Evolutionary conservation across 2,113 vertebrate species (phyloP), one percentile per base, ranked within the genome.

Genomic region (Neogale vison): DNA sequence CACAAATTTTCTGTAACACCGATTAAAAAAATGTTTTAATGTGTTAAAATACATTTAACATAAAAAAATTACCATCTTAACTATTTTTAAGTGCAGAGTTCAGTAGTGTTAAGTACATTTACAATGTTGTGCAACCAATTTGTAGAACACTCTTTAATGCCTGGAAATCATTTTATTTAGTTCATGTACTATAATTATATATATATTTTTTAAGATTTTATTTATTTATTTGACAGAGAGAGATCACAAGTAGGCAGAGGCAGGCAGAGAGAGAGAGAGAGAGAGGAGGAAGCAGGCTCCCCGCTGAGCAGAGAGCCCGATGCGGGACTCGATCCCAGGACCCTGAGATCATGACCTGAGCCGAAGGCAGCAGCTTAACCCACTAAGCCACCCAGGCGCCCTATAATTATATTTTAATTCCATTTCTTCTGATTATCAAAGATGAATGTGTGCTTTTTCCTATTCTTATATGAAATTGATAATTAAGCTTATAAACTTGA

Each of bases 401-500:
- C 10, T 69, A 23, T 65, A 74, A 55, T 57, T 74, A 31, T 23
- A 83, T 52, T 88, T 87, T 80, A 63, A 93, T 83, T 71, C n/a
- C 7, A 94, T 59, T 57, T 65, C 13, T 55, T 87, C 63, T 92
- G 26, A 72, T 72, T 88, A 72, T 88, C 29, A 89, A 93, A 52
- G 34, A 82, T 77, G 47, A 83, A 47, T 45, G 52, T 47, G 34
- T 89, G 34, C 59, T 67, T 69, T 57, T 69, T 84, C 15, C 42
- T 61, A 52, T 61, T 95, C 50, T 90, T 85, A 10, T 42, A n/a
- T 79, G 61, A 89, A 93, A 85, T 34, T 76, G 26, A 14, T 74
- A 88, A 88, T 31, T 34, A 72, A 55, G 31, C n/a, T 72, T 80
- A 96, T 57, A 55, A 96, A 96, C 20, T 72, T 71, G n/a, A 90